phyloP scores from a whole-genome alignment of 1,140 invertebrate species.

The Macrostomum lignano region DNA sequence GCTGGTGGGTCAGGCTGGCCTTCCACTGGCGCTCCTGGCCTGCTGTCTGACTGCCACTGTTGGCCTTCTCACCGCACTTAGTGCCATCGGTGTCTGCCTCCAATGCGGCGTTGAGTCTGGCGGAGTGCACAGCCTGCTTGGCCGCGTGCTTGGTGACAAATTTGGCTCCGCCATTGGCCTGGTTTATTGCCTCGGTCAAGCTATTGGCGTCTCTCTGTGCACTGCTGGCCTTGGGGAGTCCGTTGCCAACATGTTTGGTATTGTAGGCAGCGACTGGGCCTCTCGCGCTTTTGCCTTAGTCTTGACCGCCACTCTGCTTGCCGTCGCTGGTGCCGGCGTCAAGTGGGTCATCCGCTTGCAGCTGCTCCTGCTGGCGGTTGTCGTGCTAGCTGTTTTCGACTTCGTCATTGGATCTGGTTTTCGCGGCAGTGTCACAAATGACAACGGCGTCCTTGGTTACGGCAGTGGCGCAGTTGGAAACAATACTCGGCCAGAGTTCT shows the following conservation, averaged over 20 bases:
- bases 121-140: conserved; percentile 71
- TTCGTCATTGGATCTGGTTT: conserved; percentile 25
- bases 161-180: conserved; percentile 65
- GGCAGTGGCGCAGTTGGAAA: conserved; percentile 42
- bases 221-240: too few relatives aligned
- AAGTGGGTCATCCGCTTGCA: conserved; percentile 40
- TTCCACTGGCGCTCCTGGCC: conserved; percentile 53
- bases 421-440: conserved; percentile 14
- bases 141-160: conserved; percentile 64
- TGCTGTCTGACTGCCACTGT: conserved; percentile 59
- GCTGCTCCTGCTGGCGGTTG: conserved; percentile 40
- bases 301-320: too few relatives aligned
- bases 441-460: too few relatives aligned
- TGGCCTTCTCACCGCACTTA: conserved; percentile 57
- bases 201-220: too few relatives aligned
- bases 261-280: too few relatives aligned
- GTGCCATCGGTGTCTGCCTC: conserved; percentile 77
- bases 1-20: conserved; percentile 78
- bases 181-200: conserved; percentile 81
- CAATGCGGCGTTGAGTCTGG: conserved; percentile 59
- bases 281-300: too few relatives aligned
- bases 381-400: conserved; percentile 44
- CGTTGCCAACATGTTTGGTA: not conserved
- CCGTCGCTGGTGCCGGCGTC: too few relatives aligned
- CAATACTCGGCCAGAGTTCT: conserved; percentile 52